Percentiles rank a stretch among this genome's conserved stretches.
Evolutionary conservation across 2,797 vertebrate genomes (phyloP).

Genomic region (Bradypodion pumilum): DNA sequence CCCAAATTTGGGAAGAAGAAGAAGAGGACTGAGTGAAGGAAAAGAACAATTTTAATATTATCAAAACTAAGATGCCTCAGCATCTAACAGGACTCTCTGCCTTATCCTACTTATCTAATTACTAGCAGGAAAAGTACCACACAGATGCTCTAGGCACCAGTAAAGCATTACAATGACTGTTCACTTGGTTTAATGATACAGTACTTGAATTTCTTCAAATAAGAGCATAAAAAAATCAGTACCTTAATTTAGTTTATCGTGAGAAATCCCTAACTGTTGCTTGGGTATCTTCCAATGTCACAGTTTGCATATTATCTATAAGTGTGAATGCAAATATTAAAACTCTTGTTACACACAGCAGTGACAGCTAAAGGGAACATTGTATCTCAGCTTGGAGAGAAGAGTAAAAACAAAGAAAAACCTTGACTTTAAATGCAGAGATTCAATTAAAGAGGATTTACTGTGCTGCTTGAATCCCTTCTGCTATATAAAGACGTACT

Average conservation of each 20-base stretch:
- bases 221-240: background rate
- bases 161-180: background rate
- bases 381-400: constrained; percentile 56
- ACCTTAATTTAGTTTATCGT: constrained; percentile 61
- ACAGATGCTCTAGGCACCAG: constrained; percentile 34
- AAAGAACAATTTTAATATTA: constrained; percentile 24
- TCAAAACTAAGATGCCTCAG: constrained; percentile 34
- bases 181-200: constrained; percentile 57
- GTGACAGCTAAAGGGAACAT: constrained; percentile 65
- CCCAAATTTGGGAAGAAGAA: background rate
- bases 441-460: constrained; percentile 44
- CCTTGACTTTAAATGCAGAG: constrained; percentile 46
- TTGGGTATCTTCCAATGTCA: constrained; percentile 62
- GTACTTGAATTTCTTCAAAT: constrained; percentile 43
- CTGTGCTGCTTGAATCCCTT: constrained; percentile 52
- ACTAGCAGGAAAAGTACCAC: background rate
- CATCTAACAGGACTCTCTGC: constrained; percentile 33
- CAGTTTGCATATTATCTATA: constrained; percentile 69
- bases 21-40: background rate
- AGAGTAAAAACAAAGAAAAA: constrained; percentile 62
- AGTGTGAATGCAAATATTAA: constrained; percentile 64
- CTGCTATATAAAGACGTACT: constrained; percentile 35
- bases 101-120: background rate
- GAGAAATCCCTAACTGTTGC: constrained; percentile 65
- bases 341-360: constrained; percentile 57